phyloP scores from a whole-genome alignment of 2,888 invertebrate species.

The Macaria liturata region DNA sequence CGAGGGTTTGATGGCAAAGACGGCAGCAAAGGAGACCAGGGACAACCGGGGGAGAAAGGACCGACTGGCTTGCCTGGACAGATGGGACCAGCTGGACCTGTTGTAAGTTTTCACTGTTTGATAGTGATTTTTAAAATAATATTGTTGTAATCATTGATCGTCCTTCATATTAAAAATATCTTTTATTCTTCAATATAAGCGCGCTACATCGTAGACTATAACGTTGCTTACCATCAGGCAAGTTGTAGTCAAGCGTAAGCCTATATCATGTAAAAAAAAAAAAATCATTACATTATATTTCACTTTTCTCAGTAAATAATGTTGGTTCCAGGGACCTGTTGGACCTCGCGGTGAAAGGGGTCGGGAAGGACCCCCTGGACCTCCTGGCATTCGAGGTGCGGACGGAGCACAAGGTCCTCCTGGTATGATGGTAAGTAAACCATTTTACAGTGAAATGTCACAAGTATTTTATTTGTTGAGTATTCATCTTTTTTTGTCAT shows the following conservation, averaged over 20 bases:
- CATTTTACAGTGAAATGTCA: no score
- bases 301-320: no score
- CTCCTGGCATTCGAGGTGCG: conserved; percentile 89
- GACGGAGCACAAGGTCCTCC: conserved; percentile 91
- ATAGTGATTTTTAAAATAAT: no score
- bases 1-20: conserved; percentile 91
- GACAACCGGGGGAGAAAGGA: conserved; percentile 90
- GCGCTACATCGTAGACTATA: no score
- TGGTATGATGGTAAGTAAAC: conserved; percentile 85
- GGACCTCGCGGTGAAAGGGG: conserved; percentile 93
- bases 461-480: no score
- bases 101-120: conserved; percentile 69
- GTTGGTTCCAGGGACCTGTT: conserved; percentile 85
- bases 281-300: no score
- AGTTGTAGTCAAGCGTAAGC: no score
- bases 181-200: no score
- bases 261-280: no score
- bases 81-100: conserved; percentile 88
- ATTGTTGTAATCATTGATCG: no score
- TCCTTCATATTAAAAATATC: no score
- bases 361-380: conserved; percentile 91
- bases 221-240: no score
- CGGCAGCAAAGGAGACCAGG: conserved; percentile 92
- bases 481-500: neutral
- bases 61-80: conserved; percentile 85